Evolutionary conservation across 2,888 invertebrate species (phyloP).

Genomic region (Matsumyia berberina): DNA sequence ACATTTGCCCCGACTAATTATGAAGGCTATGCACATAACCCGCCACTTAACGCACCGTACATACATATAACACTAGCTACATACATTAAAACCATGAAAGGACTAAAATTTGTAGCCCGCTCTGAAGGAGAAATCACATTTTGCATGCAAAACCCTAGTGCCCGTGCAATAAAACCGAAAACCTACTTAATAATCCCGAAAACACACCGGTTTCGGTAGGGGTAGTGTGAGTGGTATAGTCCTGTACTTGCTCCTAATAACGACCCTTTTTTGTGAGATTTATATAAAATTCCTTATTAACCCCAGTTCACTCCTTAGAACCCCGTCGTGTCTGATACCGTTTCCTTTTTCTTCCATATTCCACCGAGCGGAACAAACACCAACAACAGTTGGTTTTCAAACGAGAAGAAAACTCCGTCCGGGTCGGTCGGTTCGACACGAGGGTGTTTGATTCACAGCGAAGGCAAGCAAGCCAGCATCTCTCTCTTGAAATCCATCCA

Average conservation of each 20-base stretch:
- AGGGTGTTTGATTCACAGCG: constrained; percentile 30
- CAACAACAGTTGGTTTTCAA: constrained; percentile 65
- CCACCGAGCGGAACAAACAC: constrained; percentile 50
- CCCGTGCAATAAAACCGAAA: constrained; percentile 15
- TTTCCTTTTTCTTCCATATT: constrained; percentile 42
- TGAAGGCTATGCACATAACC: constrained; percentile 28
- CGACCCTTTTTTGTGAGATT: constrained; percentile 51
- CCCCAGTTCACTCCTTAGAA: constrained; percentile 22
- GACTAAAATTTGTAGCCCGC: constrained; percentile 12
- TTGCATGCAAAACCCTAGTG: constrained; percentile 9
- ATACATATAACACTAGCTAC: background rate
- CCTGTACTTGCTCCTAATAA: constrained; percentile 40
- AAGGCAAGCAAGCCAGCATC: background rate
- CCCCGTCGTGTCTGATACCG: constrained; percentile 17
- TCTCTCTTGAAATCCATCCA: constrained; percentile 47
- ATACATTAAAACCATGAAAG: constrained; percentile 24
- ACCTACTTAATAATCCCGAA: constrained; percentile 52
- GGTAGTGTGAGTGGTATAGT: background rate
- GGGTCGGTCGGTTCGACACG: constrained; percentile 15
- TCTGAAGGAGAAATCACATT: constrained; percentile 3
- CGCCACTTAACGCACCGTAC: constrained; percentile 24
- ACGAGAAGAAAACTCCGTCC: constrained; percentile 40
- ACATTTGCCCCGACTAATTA: constrained; percentile 31
- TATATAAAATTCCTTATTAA: constrained; percentile 62
- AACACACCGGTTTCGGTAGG: constrained; percentile 29